phyloP scores from a whole-genome alignment of 2,888 invertebrate species.

The Pristionchus mayeri region DNA sequence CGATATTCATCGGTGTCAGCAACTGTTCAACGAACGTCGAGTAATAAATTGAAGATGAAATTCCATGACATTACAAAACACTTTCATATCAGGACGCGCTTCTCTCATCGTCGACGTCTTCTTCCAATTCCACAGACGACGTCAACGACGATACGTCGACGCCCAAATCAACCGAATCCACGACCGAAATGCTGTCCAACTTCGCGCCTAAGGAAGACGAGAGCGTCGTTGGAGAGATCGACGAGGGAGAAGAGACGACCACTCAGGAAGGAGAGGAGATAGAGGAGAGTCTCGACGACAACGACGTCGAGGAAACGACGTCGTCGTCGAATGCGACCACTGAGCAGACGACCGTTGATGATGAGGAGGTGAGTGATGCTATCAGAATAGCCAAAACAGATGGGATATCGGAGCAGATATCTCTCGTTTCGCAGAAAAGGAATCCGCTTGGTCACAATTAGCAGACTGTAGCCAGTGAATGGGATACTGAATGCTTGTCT shows the following conservation, averaged over 20 bases:
- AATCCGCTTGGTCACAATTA: too few relatives aligned
- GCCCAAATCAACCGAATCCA: neutral
- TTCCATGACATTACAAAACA: too few relatives aligned
- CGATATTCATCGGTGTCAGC: too few relatives aligned
- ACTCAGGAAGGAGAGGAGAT: neutral
- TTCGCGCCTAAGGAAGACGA: slow-evolving; percentile 10
- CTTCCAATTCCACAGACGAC: neutral
- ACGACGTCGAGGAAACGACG: neutral
- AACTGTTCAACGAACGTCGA: too few relatives aligned
- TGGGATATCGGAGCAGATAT: too few relatives aligned
- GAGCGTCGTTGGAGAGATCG: neutral
- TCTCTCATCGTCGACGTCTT: neutral
- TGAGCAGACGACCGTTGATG: neutral
- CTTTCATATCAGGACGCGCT: neutral
- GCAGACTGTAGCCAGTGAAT: too few relatives aligned
- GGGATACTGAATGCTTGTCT: too few relatives aligned
- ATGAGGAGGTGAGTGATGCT: neutral
- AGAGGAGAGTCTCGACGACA: neutral
- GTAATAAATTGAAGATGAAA: too few relatives aligned
- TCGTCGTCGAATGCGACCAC: neutral
- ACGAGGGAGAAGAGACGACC: neutral
- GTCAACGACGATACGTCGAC: neutral
- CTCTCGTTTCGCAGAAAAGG: too few relatives aligned
- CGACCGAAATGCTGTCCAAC: neutral
- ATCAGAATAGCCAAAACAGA: too few relatives aligned